phyloP scores from a whole-genome alignment of 2,888 invertebrate genomes.

The Tridacna crocea region DNA sequence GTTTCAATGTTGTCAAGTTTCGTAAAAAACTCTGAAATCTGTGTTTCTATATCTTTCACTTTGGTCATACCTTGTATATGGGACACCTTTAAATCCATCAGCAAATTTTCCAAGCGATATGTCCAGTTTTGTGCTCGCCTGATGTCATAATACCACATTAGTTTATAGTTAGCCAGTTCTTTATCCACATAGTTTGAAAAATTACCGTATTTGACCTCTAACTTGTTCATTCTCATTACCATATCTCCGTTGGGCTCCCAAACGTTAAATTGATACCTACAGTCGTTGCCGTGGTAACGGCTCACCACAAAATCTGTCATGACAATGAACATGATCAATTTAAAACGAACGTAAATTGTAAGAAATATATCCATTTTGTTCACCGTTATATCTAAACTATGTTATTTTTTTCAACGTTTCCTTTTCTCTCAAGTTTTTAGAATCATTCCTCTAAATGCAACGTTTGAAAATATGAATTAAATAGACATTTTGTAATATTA shows the following conservation, averaged over 20 bases:
- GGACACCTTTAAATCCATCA: constrained; percentile 63
- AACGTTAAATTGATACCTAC: constrained; percentile 74
- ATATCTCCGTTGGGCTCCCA: constrained; percentile 81
- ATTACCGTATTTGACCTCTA: constrained; percentile 71
- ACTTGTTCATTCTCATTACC: constrained; percentile 65
- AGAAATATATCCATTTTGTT: neutral
- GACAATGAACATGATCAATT: neutral
- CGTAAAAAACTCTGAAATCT: constrained; percentile 36
- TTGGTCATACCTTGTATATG: constrained; percentile 47
- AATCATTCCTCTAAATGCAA: neutral
- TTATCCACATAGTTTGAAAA: constrained; percentile 68
- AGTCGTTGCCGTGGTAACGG: constrained; percentile 18
- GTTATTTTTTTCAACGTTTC: neutral
- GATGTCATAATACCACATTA: constrained; percentile 58
- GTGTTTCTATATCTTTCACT: constrained; percentile 41
- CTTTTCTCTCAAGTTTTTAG: neutral
- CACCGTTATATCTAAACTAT: neutral
- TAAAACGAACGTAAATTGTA: neutral
- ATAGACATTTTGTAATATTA: too few relatives aligned
- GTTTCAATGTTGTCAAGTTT: constrained; percentile 47
- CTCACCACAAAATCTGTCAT: neutral
- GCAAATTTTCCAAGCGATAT: constrained; percentile 58
- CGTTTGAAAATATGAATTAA: too few relatives aligned
- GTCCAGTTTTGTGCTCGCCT: constrained; percentile 66
- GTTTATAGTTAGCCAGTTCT: constrained; percentile 62